Percentiles rank a stretch among this genome's conserved stretches.
Conservation (phyloP, 2,888 invertebrate species). For the Drosophila silvestris region DNA sequence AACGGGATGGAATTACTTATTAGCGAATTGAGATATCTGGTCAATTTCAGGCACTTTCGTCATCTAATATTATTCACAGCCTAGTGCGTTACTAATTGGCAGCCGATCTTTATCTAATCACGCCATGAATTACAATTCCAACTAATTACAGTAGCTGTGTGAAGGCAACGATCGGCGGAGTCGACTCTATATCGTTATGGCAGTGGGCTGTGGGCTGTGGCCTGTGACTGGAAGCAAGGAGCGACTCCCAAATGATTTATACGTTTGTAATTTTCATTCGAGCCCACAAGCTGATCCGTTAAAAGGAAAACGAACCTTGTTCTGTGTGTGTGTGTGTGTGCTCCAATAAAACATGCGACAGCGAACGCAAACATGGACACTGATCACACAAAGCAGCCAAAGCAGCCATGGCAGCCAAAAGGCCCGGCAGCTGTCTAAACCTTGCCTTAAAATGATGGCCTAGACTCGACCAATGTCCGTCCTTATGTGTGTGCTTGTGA, state of each 20-base stretch:
- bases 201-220: conserved; percentile 19
- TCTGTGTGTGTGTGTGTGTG: conserved; percentile 40
- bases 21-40: conserved; percentile 60
- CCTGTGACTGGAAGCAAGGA: conserved; percentile 19
- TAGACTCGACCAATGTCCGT: conserved; percentile 29
- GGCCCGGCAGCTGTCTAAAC: conserved; percentile 64
- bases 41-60: conserved; percentile 53
- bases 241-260: conserved; percentile 72
- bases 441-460: conserved; percentile 75
- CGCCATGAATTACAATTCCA: conserved; percentile 81
- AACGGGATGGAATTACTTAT: background rate
- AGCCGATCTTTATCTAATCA: conserved; percentile 81
- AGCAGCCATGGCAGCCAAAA: conserved; percentile 41
- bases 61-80: conserved; percentile 73
- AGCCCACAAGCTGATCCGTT: conserved; percentile 59
- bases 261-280: conserved; percentile 77
- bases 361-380: conserved; percentile 76
- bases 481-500: conserved; percentile 37
- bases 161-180: conserved; percentile 24
- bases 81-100: conserved; percentile 78
- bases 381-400: conserved; percentile 54
- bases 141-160: conserved; percentile 71
- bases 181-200: conserved; percentile 29
- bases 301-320: conserved; percentile 26
- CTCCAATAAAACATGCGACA: conserved; percentile 74